Conservation (phyloP, 2,797 vertebrate genomes). For the Gallirallus australis region DNA sequence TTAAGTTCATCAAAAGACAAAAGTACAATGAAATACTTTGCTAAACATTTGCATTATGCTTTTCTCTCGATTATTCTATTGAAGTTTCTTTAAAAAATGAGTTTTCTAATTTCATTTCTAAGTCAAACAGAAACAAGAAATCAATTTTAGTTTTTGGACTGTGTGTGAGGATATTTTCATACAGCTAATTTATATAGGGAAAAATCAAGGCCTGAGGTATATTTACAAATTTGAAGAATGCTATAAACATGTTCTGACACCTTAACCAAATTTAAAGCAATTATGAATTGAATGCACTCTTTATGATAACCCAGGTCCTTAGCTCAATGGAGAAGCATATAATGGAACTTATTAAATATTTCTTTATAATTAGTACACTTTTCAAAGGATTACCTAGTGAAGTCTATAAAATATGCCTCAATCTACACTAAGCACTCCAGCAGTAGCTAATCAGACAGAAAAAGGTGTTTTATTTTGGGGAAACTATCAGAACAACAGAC, state of each 20-base stretch:
- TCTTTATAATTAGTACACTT: background rate
- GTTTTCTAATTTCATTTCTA: background rate
- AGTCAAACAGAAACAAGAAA: background rate
- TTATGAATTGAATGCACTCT: background rate
- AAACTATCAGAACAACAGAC: background rate
- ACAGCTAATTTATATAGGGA: background rate
- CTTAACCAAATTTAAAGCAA: background rate
- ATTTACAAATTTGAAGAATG: background rate
- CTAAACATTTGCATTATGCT: fast-evolving
- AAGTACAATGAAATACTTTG: background rate
- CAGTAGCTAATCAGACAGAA: background rate
- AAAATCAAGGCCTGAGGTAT: background rate
- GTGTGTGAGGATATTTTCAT: background rate
- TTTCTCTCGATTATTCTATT: background rate
- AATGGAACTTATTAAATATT: background rate
- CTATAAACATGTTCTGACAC: background rate
- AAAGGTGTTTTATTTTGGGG: background rate
- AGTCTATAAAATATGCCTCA: background rate
- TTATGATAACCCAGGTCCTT: background rate
- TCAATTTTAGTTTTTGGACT: background rate
- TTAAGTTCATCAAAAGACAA: background rate
- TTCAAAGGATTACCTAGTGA: background rate
- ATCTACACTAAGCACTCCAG: background rate
- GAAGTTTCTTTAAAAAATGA: fast-evolving
- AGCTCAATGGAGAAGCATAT: background rate